phyloP scores from a whole-genome alignment of 2,888 invertebrate species.

The Nebria salina region DNA sequence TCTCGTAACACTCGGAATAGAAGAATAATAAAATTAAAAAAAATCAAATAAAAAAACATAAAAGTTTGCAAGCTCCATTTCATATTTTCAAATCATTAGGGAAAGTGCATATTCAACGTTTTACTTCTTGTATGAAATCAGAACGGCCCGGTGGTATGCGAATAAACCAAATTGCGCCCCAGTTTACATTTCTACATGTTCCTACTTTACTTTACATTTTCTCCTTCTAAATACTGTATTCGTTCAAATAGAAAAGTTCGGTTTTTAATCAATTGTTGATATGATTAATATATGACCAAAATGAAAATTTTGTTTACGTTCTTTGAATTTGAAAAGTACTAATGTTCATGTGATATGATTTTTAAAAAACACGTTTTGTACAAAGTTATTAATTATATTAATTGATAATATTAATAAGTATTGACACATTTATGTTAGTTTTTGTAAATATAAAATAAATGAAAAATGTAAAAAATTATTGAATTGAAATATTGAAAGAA shows the following conservation, averaged over 20 bases:
- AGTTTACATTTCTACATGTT: constrained; percentile 16
- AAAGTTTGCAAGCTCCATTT: constrained; percentile 11
- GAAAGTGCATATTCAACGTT: constrained; percentile 24
- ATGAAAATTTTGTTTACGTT: no score
- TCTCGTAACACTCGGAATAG: neutral
- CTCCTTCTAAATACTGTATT: no score
- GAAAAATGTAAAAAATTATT: neutral
- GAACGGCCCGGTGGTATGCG: constrained; percentile 3
- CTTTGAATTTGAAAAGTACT: no score
- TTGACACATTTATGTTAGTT: neutral
- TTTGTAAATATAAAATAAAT: neutral
- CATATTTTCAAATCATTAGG: constrained; percentile 32
- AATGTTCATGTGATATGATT: no score
- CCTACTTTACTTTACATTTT: neutral
- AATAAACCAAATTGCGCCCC: constrained; percentile 8
- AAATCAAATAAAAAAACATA: neutral
- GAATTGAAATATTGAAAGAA: neutral
- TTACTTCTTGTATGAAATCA: constrained; percentile 29
- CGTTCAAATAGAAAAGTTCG: no score
- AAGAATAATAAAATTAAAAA: neutral
- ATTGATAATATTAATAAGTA: neutral
- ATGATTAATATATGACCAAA: no score
- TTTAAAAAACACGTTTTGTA: no score
- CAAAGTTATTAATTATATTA: neutral
- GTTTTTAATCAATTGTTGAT: no score